Percentiles rank a stretch among this genome's conserved stretches.
Evolutionary conservation across 2,888 invertebrate species (phyloP).

Genomic region (Hydrotaea diabolus): DNA sequence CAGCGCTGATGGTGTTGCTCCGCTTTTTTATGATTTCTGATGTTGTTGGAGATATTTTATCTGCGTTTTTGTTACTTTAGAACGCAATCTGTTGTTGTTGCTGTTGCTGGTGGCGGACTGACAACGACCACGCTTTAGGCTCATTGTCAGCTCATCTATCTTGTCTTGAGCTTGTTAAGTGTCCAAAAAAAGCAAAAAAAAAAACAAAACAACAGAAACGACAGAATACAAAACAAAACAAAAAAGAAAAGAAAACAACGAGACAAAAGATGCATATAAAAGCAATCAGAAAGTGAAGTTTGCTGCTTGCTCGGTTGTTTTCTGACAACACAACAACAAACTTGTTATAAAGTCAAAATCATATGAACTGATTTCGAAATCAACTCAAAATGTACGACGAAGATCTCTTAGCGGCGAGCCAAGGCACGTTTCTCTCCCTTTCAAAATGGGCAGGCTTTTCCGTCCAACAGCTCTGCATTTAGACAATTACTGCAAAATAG

Average conservation of each 20-base stretch:
- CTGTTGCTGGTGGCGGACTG: constrained; percentile 39
- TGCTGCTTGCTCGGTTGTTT: neutral
- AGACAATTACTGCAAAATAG: too few species aligned
- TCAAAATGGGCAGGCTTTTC: too few species aligned
- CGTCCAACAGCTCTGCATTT: too few species aligned
- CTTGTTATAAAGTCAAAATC: constrained; percentile 1
- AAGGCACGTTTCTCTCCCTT: constrained; percentile 1
- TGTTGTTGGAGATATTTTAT: constrained; percentile 18
- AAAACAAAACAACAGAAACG: constrained; percentile 16
- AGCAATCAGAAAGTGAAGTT: constrained; percentile 8
- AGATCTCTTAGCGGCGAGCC: neutral
- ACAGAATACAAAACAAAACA: constrained; percentile 36
- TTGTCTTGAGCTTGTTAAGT: constrained; percentile 65
- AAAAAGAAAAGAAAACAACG: too few species aligned
- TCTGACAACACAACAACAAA: neutral
- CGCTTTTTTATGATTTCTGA: constrained; percentile 45
- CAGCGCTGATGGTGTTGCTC: neutral
- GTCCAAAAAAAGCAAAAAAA: constrained; percentile 49
- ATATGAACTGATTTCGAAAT: constrained; percentile 27
- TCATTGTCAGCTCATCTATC: constrained; percentile 67
- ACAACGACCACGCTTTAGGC: constrained; percentile 64
- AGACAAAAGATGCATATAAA: constrained; percentile 27
- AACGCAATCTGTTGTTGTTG: constrained; percentile 49
- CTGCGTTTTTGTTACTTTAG: constrained; percentile 1
- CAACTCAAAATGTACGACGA: neutral